Base-by-base conservation (phyloP, 2,888 invertebrate species). In the Boloria euphrosyne region DNA sequence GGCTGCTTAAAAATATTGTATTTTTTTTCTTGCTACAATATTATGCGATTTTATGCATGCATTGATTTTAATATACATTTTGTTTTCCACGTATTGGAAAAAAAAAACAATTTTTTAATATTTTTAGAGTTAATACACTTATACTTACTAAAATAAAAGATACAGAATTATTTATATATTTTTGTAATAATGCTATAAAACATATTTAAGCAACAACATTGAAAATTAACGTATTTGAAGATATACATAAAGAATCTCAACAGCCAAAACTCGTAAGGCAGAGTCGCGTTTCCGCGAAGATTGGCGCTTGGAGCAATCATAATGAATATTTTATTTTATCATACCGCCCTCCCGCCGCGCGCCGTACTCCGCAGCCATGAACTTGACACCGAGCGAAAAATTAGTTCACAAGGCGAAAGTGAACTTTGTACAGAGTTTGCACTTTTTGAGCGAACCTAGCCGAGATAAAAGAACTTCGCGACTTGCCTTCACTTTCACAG, bases 321-420 rank as follows among this genome's bases (percentile, higher is more conserved):
- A 90, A 92, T 91, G 91, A 91, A 92, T 91, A 91, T 91, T 92
- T 91, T 91, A 92, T 90, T 91, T 70, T 89, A 90, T 90, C 90
- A 89, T 87, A 89, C 82, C 77, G 74, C 75, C 73, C 71, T 68
- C 72, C 74, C 74, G 76, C 76, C 66, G 74, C 77, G 68, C 70
- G 74, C 76, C 74, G 69, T 71, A 72, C 72, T 80, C 72, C 72
- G 68, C 80, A 87, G 84, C 89, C 89, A 78, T 92, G 91, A 92
- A 91, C 91, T 91, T 92, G 92, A 92, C 91, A 91, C 90, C 86
- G 85, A 86, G 84, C 85, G 90, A 91, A 92, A 92, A 92, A 91
- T 91, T 91, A 90, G 91, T 91, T 91, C 91, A 90, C 87, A 88
- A 89, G 87, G 89, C 85, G 90, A 90, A 89, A 90, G 90, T 89